phyloP scores from a whole-genome alignment of 2,888 invertebrate species.

The Melikaiella ostensackeni region DNA sequence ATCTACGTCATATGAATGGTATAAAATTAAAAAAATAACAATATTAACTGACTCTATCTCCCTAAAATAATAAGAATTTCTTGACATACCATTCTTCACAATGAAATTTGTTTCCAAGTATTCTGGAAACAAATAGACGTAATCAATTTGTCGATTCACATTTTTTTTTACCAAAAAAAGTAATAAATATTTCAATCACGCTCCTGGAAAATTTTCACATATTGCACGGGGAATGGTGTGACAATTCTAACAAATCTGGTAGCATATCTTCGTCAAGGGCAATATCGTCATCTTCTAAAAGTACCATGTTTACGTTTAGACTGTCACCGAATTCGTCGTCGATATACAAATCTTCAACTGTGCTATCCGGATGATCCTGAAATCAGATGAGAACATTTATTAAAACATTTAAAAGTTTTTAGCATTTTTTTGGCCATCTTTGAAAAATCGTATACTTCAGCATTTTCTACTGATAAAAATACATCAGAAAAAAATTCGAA shows the following conservation, averaged over 20 bases:
- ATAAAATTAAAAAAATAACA: constrained; percentile 22
- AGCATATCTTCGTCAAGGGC: constrained; percentile 61
- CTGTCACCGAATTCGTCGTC: constrained; percentile 69
- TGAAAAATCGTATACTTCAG: too few relatives aligned
- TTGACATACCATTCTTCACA: not conserved
- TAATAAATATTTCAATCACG: constrained; percentile 12
- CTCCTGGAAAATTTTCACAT: not conserved
- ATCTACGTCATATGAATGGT: not conserved
- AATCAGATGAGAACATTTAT: not conserved
- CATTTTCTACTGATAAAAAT: too few relatives aligned
- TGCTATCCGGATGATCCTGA: constrained; percentile 59
- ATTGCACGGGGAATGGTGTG: not conserved
- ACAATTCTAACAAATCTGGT: constrained; percentile 57
- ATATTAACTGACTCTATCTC: constrained; percentile 1
- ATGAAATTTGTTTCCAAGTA: not conserved
- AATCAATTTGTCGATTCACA: constrained; percentile 16
- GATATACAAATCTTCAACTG: constrained; percentile 68
- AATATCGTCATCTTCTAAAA: constrained; percentile 61
- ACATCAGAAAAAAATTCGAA: too few relatives aligned
- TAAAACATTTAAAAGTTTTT: too few relatives aligned
- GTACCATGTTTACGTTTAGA: constrained; percentile 67
- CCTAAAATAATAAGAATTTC: not conserved
- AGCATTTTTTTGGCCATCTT: too few relatives aligned
- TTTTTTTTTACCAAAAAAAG: not conserved
- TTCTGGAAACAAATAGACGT: constrained; percentile 17